A percentile compares a stretch with the other conserved stretches of the same genome.
phyloP scores from a whole-genome alignment of 2,113 vertebrate genomes.

The human (Homo sapiens) region GRCh38 chr11:108238501-108239000 shows the following conservation, averaged over 20 bases:
- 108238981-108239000: not conserved
- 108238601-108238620: not conserved
- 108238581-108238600: not conserved
- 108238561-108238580: not conserved
- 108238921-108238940: not conserved
- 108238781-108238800: not conserved
- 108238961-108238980: not conserved
- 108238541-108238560: not conserved
- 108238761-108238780: not conserved
- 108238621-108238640: not conserved
- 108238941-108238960: not conserved
- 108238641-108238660: not conserved
- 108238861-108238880: not conserved
- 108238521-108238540: not conserved
- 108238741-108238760: not conserved
- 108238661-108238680: not conserved
- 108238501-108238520: slow-evolving; percentile 26
- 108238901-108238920: not conserved
- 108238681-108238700: not conserved
- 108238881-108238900: not conserved
- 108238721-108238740: not conserved
- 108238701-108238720: not conserved
- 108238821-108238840: not conserved
- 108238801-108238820: not conserved
- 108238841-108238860: not conserved